Conservation (phyloP, 2,113 vertebrate species). For the Pionites leucogaster region DNA sequence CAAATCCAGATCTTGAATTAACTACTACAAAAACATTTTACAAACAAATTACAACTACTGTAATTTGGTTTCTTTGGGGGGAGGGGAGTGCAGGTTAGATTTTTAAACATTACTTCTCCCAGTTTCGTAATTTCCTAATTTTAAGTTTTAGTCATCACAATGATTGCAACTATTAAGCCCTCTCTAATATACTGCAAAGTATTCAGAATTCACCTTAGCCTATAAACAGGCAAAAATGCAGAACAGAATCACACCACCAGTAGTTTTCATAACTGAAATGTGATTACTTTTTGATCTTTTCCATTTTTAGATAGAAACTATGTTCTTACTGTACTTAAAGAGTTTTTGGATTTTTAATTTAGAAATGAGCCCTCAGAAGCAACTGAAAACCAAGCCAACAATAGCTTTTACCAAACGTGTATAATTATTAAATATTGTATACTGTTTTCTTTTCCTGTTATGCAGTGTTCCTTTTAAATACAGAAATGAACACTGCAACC, state of each 20-base stretch:
- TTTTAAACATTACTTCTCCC: neutral
- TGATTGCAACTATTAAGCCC: neutral
- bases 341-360: neutral
- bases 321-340: neutral
- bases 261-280: neutral
- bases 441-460: neutral
- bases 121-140: neutral
- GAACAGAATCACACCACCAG: neutral
- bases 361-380: neutral
- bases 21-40: neutral
- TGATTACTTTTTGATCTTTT: neutral
- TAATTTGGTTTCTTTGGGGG: accelerated
- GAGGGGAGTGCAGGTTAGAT: neutral
- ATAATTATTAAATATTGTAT: neutral
- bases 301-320: neutral
- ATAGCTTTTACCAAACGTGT: neutral
- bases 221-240: neutral
- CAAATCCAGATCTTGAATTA: neutral
- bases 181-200: neutral
- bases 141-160: neutral
- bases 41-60: neutral
- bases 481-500: neutral
- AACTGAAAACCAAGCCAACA: neutral
- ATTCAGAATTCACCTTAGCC: neutral
- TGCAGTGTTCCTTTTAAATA: neutral